Percentiles rank a stretch among this genome's conserved stretches.
These are phyloP conservation scores for Brachionus paranguensis DNA, from an alignment of 1,140 invertebrate species.

Conservation along the genomic window DNA sequence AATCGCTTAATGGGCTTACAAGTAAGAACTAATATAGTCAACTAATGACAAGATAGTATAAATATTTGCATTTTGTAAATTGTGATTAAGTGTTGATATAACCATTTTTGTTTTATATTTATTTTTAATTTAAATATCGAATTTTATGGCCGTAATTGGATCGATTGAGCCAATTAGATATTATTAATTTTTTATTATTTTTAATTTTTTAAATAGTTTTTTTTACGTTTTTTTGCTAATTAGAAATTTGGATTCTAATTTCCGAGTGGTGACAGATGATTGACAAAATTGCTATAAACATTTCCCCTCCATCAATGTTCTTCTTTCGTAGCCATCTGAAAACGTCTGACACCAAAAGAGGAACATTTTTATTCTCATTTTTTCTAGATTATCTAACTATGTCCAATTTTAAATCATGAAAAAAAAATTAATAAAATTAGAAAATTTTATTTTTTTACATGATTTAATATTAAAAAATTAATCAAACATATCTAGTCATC, in stretches of 20 bases:
- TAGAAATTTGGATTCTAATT: neutral
- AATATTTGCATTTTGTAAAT: neutral
- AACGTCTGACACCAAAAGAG: neutral
- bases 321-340: neutral
- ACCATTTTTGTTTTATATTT: neutral
- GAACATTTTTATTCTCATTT: neutral
- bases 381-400: neutral
- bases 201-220: neutral
- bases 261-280: neutral
- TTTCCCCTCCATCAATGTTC: neutral
- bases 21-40: neutral
- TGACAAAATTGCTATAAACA: neutral
- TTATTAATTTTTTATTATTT: neutral
- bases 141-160: neutral
- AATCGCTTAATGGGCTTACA: neutral
- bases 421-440: neutral
- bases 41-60: neutral
- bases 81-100: neutral
- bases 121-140: constrained; percentile 4
- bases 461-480: neutral
- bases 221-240: neutral
- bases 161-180: neutral
- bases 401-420: neutral
- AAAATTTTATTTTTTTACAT: neutral
- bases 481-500: neutral